A percentile compares a stretch with the other conserved stretches of the same genome.
Conservation (phyloP, 1,140 invertebrate genomes). For the Lethrus apterus region DNA sequence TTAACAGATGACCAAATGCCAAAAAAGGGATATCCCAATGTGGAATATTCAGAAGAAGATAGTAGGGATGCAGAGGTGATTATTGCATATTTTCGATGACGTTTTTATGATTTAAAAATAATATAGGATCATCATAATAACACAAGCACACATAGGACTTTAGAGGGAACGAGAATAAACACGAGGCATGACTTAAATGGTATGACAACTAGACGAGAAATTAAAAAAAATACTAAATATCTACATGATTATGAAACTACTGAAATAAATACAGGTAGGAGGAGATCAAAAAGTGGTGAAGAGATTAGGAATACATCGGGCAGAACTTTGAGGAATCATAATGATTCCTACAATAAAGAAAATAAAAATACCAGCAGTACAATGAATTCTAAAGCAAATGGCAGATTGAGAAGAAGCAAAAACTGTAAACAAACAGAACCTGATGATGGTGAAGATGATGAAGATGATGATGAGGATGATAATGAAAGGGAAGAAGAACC, state of each 20-base stretch:
- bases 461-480: constrained; percentile 8
- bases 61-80: constrained; percentile 32
- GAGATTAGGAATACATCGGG: not conserved
- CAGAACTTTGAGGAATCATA: constrained; percentile 2
- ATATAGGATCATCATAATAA: not conserved
- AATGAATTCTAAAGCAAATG: constrained; percentile 4
- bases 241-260: constrained; percentile 25
- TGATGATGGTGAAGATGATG: constrained; percentile 13
- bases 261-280: constrained; percentile 12
- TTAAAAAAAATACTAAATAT: constrained; percentile 28
- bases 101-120: not conserved
- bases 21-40: constrained; percentile 39
- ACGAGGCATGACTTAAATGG: constrained; percentile 11
- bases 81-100: not conserved
- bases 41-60: constrained; percentile 38
- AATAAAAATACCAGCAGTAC: constrained; percentile 1
- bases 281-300: constrained; percentile 9
- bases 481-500: constrained; percentile 8
- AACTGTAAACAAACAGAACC: constrained; percentile 10
- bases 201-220: constrained; percentile 12
- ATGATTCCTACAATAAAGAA: constrained; percentile 1
- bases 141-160: not conserved
- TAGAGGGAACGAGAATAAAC: constrained; percentile 1
- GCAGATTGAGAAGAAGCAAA: not conserved
- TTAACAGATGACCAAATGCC: constrained; percentile 41